Evolutionary conservation across 1,140 invertebrate species (phyloP), one percentile per base, ranked within the genome.

Genomic region (Lutraria rhynchaena): DNA sequence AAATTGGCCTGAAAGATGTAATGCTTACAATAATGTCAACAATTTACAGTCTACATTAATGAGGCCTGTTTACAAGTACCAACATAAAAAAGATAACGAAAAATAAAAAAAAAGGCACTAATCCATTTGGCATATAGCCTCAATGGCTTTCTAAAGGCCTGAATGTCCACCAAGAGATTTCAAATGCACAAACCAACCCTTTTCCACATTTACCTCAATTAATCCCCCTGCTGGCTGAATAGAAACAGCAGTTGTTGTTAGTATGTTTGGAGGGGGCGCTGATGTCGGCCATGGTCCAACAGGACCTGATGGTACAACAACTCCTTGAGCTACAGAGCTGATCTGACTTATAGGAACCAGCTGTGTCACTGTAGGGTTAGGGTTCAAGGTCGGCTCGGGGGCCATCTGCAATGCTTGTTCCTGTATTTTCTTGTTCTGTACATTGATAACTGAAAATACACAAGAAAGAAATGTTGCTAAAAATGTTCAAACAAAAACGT

Each of bases 351-450:
- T 75, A 83, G 95, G 94, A 88, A 97, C 95, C 15, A 24, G 37
- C 7, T 19, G 19, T 22, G 51, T 19, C 4, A 55, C 51, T 22
- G 5, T 5, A 3, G 83, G 29, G 77, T 60, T 44, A 33, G 81
- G 57, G 91, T 98, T 96, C 70, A 93, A 92, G 31, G 93, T 91
- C 37, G 81, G 85, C 69, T 83, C 84, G 71, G 98, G 97, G 87
- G 98, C 97, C 88, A 96, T 95, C 70, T 98, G 55, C 83, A 95
- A 94, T 89, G 97, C 95, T 91, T 98, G 96, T 73, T 93, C 92
- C 33, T 93, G 92, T 83, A 88, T 41, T 29, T 61, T 75, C 55
- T 75, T 75, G 57, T 75, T 75, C 58, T 75, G 73, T 29, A 75
- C 37, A 61, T 63, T 63, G 55, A 61, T 61, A 22, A 75, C 73